Base-by-base conservation (phyloP, 92 coral and sea anemone genomes). In the Pocillopora meandrina region DNA sequence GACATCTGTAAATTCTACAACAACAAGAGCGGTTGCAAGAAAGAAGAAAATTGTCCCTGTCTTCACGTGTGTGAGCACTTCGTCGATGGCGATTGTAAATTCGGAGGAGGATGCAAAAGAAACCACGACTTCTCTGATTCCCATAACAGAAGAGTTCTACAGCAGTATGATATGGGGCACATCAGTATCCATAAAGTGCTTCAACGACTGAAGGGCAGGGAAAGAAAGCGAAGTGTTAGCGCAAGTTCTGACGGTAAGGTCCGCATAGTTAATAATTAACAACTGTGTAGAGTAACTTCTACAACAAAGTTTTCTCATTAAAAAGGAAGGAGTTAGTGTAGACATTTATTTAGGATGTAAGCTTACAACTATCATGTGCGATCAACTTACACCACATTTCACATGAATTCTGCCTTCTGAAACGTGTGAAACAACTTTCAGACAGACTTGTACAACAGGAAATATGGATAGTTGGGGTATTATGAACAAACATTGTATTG, bases 31-130 rank as follows among this genome's bases (percentile, higher is more conserved):
- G 72, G 72, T 15, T 92, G 95, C 68, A 85, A 78, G 82, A 84
- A 88, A 52, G 82, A 65, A 0, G 88, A 83, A 3, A 84, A 94
- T 2, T 94, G 98, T 56, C 89, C 93, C 3, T 91, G 87, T 34
- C 82, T 96, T 75, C 98, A 96, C 49, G 92, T 96, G 9, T 96
- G 98, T 73, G 79, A 81, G 56, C 90, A 90, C 74, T 95, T 87
- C 87, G 81, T 95, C 61, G 92, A 90, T 52, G 92, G 86, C 2
- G 84, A 85, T 65, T 96, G 98, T 75, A 96, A 90, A 85, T 96
- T 94, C 83, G 95, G 92, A 0, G 80, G 67, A n/a, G 55, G 61
- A 12, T 96, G 98, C 82, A 94, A 87, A 52, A 89, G 95, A 72
- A 88, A 83, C 8, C 98, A 96, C 79, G 65, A 81, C 64, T 93